Base-by-base conservation (phyloP, 2,888 invertebrate genomes). In the Zootermopsis nevadensis region DNA sequence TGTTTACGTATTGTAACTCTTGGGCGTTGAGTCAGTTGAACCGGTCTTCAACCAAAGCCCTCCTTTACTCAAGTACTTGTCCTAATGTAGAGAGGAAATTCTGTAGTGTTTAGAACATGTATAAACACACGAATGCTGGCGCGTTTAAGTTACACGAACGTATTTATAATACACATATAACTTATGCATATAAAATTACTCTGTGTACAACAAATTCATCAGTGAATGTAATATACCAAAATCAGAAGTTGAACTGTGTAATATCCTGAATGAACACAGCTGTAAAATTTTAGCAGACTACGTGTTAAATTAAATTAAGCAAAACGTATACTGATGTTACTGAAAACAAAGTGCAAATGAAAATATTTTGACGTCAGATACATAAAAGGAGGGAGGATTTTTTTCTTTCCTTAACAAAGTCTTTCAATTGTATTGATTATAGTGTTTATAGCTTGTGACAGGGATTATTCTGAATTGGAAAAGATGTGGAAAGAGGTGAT, bases 31-130 rank as follows among this genome's bases (percentile, higher is more conserved):
- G 19, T 22, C 1, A 27, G n/a, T 60, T 60, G 12, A 7, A 27
- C 60, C 60, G 8, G 8, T 60, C 60, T 60, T 60, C 7, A 12
- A 0, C 60, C 27, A n/a, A 60, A 15, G 27, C 1, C 27, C 27
- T 27, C 7, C n/a, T 27, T 12, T 60, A 10, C 8, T 27, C n/a
- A 27, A 60, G 60, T 60, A n/a, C 60, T 27, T 60, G n/a, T 27
- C 60, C 60, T n/a, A 30, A 69, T 69, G 33, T 69, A 33, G 69
- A 69, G 33, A 69, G 69, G 31, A 69, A 22, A 69, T 69, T 31
- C 69, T 69, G 69, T 10, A 33, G 69, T 33, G 69, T 69, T 69
- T 69, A 31, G 33, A 69, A 31, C 33, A 69, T 31, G 22, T 69
- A 33, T 69, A 69, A 30, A 69, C 22, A 69, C 19, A 69, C 22